Base-by-base conservation (phyloP, 2,797 vertebrate species). In the Setipinna tenuifilis region DNA sequence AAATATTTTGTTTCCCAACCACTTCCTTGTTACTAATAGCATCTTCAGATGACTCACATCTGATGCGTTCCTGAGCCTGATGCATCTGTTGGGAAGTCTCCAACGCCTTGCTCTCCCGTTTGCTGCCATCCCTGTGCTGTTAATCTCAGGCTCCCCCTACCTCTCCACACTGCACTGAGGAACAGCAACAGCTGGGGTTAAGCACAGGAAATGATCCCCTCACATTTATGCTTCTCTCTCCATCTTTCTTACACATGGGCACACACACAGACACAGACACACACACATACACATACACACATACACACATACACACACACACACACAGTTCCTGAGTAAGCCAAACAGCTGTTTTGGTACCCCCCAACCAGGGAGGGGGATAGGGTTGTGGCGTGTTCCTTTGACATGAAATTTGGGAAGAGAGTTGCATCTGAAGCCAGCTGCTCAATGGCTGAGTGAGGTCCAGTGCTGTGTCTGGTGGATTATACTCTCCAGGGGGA, bases 381-480 rank as follows among this genome's bases (percentile, higher is more conserved):
- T 78, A 31, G 31, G 31, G 35, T 7, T 21, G 68, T 12, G 62
- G 62, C 14, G 31, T 41, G 71, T 78, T 41, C 71, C 71, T 78
- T 78, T 19, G 31, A 19, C 16, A 31, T 41, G 35, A 31, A 78
- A 5, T 17, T 75, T 41, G 68, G 68, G 28, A 23, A 71, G 68
- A 19, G 35, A 61, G 25, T 62, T 41, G 83, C 65, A 78, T 31
- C 71, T 17, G 16, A 44, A 17, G 6, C 57, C 57, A 16, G 25
- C 41, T 83, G 82, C 85, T 83, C 81, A 87, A 86, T 88, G 87
- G 86, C 80, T 85, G 65, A 78, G 81, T n/a, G 31, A 14, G 17
- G 59, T 84, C 90, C 90, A 90, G 87, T 86, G 89, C 88, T 89
- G 82, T 41, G 23, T 58, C 65, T 65, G 28, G 11, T 75, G 54